Conservation (phyloP, 2,113 vertebrate genomes). For the Rhegmatorhina hoffmannsi region DNA sequence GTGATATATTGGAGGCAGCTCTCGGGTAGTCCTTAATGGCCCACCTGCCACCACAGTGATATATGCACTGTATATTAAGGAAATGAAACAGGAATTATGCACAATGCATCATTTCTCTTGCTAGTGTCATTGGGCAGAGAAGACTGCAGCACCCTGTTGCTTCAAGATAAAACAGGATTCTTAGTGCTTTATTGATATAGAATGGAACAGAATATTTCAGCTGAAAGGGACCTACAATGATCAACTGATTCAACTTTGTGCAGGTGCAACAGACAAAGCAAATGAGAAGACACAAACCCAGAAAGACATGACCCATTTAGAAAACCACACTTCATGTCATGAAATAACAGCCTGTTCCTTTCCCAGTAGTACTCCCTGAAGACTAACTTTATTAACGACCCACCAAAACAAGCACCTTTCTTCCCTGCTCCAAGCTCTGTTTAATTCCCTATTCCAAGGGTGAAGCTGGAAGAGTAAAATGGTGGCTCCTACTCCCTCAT, state of each 20-base stretch:
- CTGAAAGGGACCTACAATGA: background rate
- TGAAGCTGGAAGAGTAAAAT: background rate
- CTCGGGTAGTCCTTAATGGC: background rate
- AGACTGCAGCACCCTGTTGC: background rate
- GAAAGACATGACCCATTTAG: background rate
- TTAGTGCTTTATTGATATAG: background rate
- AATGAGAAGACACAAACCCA: background rate
- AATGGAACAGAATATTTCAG: background rate
- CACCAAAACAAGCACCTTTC: background rate
- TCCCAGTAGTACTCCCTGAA: background rate
- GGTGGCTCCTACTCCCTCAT: background rate
- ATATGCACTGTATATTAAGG: constrained; percentile 4
- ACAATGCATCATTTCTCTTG: background rate
- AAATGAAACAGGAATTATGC: constrained; percentile 44
- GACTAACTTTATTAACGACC: background rate
- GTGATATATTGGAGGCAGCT: constrained; percentile 5
- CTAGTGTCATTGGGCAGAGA: background rate
- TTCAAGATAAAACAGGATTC: background rate
- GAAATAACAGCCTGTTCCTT: background rate
- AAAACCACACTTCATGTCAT: background rate
- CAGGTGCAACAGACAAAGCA: background rate
- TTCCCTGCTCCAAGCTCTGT: background rate
- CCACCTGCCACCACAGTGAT: constrained; percentile 6
- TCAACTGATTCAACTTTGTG: background rate
- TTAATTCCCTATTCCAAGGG: background rate